Conservation (phyloP, 2,888 invertebrate species). For the Exephanes ischioxanthus region DNA sequence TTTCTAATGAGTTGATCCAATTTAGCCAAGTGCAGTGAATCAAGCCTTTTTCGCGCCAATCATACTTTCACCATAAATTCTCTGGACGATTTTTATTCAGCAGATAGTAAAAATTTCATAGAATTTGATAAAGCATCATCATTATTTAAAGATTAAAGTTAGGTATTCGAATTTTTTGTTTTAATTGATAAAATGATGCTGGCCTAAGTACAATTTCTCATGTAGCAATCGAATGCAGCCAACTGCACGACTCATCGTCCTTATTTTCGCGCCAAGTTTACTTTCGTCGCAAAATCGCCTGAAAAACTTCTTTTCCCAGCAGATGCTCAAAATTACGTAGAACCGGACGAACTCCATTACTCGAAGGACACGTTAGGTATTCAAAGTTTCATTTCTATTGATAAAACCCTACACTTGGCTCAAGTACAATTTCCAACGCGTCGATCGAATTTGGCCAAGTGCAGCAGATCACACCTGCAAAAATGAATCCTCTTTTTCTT, state of each 20-base stretch:
- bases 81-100: not conserved
- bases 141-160: too few relatives aligned
- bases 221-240: not conserved
- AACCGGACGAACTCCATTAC: not conserved
- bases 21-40: too few relatives aligned
- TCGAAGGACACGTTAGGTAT: too few relatives aligned
- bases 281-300: slow-evolving; percentile 15
- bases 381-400: not conserved
- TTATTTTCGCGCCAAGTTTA: slow-evolving; percentile 10
- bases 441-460: not conserved
- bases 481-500: not conserved
- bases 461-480: too few relatives aligned
- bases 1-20: too few relatives aligned
- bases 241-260: not conserved
- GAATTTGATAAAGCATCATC: not conserved
- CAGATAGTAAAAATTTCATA: not conserved
- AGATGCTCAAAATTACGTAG: not conserved
- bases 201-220: not conserved
- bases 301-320: not conserved
- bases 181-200: not conserved
- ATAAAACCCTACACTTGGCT: not conserved
- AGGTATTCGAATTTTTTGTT: not conserved
- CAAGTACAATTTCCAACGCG: not conserved
- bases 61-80: slow-evolving; percentile 20
- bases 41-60: not conserved